phyloP scores from a whole-genome alignment of 2,888 invertebrate species.

The Sesamia inferens region DNA sequence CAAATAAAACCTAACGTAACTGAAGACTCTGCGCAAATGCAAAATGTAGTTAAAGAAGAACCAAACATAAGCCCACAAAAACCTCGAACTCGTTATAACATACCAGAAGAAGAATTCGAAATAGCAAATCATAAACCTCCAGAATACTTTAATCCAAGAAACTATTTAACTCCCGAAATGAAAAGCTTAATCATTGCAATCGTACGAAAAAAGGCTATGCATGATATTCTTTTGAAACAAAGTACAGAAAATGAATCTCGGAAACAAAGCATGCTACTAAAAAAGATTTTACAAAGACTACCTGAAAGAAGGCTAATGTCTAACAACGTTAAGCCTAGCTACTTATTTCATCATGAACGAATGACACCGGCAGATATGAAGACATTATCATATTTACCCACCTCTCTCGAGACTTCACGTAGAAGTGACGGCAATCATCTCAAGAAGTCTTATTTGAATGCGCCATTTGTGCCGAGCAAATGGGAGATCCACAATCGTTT shows the following conservation, averaged over 20 bases:
- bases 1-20: slow-evolving; percentile 4
- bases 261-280: slow-evolving; percentile 49
- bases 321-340: slow-evolving; percentile 32
- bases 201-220: slow-evolving; percentile 35
- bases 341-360: slow-evolving; percentile 27
- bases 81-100: slow-evolving; percentile 17
- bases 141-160: slow-evolving; percentile 19
- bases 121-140: neutral
- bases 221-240: slow-evolving; percentile 38
- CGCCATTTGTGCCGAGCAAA: slow-evolving; percentile 34
- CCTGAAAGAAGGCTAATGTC: slow-evolving; percentile 28
- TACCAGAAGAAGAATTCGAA: slow-evolving; percentile 31
- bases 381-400: slow-evolving; percentile 14
- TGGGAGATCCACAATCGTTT: slow-evolving; percentile 39
- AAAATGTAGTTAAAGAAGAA: slow-evolving; percentile 26
- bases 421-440: slow-evolving; percentile 27
- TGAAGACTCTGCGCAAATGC: slow-evolving; percentile 7
- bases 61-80: neutral
- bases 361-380: slow-evolving; percentile 22
- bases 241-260: slow-evolving; percentile 39
- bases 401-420: slow-evolving; percentile 20
- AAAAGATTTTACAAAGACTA: slow-evolving; percentile 55
- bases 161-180: slow-evolving; percentile 29
- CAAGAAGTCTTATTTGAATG: slow-evolving; percentile 32
- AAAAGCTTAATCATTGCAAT: slow-evolving; percentile 38